Conservation (phyloP, 2,113 vertebrate genomes). For the Misgurnus anguillicaudatus region DNA sequence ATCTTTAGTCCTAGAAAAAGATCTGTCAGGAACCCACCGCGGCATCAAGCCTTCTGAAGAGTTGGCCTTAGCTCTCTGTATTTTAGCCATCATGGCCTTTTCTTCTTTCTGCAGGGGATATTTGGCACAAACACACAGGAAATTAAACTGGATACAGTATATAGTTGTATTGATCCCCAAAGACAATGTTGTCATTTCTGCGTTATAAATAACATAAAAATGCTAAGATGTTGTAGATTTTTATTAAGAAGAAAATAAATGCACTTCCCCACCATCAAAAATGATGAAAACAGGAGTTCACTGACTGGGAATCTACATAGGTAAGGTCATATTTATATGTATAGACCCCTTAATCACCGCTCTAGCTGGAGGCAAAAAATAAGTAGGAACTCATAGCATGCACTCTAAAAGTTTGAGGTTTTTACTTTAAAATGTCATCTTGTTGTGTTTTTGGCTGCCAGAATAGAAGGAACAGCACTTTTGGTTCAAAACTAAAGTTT, state of each 20-base stretch:
- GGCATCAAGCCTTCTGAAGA: constrained; percentile 87
- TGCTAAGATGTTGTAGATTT: neutral
- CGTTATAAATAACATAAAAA: too few relatives aligned
- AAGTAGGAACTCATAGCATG: too few relatives aligned
- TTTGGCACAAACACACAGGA: constrained; percentile 34
- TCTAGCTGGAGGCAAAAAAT: too few relatives aligned
- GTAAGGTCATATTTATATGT: too few relatives aligned
- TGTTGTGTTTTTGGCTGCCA: too few relatives aligned
- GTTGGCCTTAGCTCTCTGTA: constrained; percentile 87
- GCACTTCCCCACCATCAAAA: neutral
- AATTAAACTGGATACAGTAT: neutral
- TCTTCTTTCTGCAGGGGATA: constrained; percentile 85
- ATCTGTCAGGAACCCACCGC: constrained; percentile 90
- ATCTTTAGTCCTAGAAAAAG: constrained; percentile 90
- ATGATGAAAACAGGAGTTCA: neutral
- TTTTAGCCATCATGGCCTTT: constrained; percentile 92
- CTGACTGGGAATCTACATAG: neutral
- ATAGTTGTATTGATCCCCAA: constrained; percentile 15
- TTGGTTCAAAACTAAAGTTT: too few relatives aligned
- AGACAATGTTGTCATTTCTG: neutral
- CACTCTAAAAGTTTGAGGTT: too few relatives aligned
- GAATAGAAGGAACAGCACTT: too few relatives aligned
- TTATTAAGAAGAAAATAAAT: neutral
- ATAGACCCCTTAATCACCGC: too few relatives aligned
- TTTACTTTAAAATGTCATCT: too few relatives aligned